Conservation (phyloP, 1,140 invertebrate species). For the Conopomorpha cramerella region DNA sequence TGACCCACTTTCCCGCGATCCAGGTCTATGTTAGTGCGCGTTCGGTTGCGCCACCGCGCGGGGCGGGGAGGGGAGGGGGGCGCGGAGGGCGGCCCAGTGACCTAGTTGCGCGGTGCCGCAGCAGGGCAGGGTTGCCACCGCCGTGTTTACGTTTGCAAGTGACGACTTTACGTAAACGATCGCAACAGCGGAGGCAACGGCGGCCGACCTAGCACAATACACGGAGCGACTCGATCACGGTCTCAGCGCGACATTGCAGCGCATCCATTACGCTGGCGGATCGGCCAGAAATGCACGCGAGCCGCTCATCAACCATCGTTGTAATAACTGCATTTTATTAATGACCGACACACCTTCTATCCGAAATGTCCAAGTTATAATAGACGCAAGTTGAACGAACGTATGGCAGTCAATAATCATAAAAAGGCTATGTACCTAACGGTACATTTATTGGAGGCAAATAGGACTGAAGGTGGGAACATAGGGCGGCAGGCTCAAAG, state of each 20-base stretch:
- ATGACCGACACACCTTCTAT: no score
- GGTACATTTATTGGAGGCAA: no score
- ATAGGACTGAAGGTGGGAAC: no score
- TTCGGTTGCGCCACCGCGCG: slow-evolving; percentile 52
- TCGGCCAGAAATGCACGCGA: no score
- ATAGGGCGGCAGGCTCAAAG: no score
- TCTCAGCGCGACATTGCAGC: not conserved
- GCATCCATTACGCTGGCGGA: no score
- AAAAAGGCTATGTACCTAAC: no score
- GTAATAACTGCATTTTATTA: no score
- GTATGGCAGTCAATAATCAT: no score
- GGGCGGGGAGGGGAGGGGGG: slow-evolving; percentile 45
- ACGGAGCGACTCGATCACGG: not conserved
- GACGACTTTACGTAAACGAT: not conserved
- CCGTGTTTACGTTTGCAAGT: slow-evolving; percentile 37
- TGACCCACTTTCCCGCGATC: slow-evolving; percentile 70
- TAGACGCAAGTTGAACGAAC: no score
- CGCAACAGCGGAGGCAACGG: not conserved
- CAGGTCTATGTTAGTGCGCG: slow-evolving; percentile 69
- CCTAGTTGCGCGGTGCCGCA: slow-evolving; percentile 62
- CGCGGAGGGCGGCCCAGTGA: slow-evolving; percentile 67
- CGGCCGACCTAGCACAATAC: not conserved
- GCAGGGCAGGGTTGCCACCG: slow-evolving; percentile 53
- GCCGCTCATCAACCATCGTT: no score
- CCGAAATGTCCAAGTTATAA: no score